Base-by-base conservation (phyloP, 2,888 invertebrate species). In the Ectemnius lituratus region DNA sequence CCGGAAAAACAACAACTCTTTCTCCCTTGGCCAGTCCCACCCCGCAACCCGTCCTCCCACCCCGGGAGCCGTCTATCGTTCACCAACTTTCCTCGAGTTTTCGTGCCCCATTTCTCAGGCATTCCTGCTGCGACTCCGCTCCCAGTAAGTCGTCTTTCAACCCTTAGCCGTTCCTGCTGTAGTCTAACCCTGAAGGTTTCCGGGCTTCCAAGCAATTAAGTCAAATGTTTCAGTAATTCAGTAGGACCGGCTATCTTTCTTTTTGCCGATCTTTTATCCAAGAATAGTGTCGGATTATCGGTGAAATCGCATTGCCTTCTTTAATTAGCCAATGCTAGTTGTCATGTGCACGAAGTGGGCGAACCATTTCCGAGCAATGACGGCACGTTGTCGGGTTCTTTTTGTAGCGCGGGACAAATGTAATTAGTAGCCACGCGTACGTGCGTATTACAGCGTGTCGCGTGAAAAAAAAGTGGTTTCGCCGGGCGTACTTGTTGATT, bases 401-500 rank as follows among this genome's bases (percentile, higher is more conserved):
- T 37, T 37, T 11, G 37, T 6, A 11, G 13, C 65, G 37, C 60
- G 62, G 18, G 58, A 16, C 70, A 46, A 57, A 68, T 46, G 72
- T 73, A 74, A 79, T 83, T 73, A 74, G 57, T 64, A 72, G 78
- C 65, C 73, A 45, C 62, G 56, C 37, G 37, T 37, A 37, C 37
- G 37, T 37, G 37, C 37, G 37, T 37, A 37, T 37, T 37, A 37
- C 4, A 46, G 63, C 58, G 71, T 70, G 64, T 18, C 45, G 61
- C 20, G 46, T 23, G 62, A 52, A 52, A 73, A 63, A 58, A 63
- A 47, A 13, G 37, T 37, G 37, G 52, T 52, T 52, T 14, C 61
- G 57, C 62, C 23, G 67, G 46, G 65, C 23, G 70, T 56, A 82
- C 70, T 78, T 72, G 76, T 83, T 81, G 79, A 82, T 81, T 77